Evolutionary conservation across 2,797 vertebrate genomes (phyloP).

Genomic region (Nyctalus aviator): DNA sequence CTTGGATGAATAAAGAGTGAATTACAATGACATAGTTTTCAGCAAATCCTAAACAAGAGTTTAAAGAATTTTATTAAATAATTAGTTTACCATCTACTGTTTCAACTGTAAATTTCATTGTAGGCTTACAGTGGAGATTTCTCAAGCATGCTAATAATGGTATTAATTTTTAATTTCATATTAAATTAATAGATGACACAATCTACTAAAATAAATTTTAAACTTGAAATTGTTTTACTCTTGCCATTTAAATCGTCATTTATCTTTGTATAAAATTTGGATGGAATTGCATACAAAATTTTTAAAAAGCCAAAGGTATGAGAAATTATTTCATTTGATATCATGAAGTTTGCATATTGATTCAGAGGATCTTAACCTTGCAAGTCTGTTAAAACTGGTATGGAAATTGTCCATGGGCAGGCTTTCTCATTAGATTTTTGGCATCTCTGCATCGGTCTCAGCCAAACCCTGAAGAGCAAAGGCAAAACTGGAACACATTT

Average conservation of each 20-base stretch:
- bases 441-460: slow-evolving; percentile 24
- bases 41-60: slow-evolving; percentile 57
- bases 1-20: not conserved
- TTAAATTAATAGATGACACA: slow-evolving; percentile 45
- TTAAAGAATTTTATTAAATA: slow-evolving; percentile 45
- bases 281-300: slow-evolving; percentile 54
- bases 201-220: slow-evolving; percentile 71
- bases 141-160: slow-evolving; percentile 51
- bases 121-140: not conserved
- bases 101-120: slow-evolving; percentile 44
- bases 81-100: slow-evolving; percentile 15
- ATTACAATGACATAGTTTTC: slow-evolving; percentile 22
- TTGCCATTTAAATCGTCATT: slow-evolving; percentile 57
- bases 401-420: slow-evolving; percentile 62
- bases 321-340: slow-evolving; percentile 56
- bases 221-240: slow-evolving; percentile 55
- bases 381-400: slow-evolving; percentile 58
- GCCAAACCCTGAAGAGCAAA: slow-evolving; percentile 74
- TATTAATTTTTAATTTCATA: slow-evolving; percentile 62
- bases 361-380: slow-evolving; percentile 71
- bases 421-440: slow-evolving; percentile 75
- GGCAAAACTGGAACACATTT: slow-evolving; percentile 73
- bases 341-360: slow-evolving; percentile 67
- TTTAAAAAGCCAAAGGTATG: slow-evolving; percentile 45
- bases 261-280: slow-evolving; percentile 53